Evolutionary conservation across 2,888 invertebrate species (phyloP).

Genomic region (Cancer borealis): DNA sequence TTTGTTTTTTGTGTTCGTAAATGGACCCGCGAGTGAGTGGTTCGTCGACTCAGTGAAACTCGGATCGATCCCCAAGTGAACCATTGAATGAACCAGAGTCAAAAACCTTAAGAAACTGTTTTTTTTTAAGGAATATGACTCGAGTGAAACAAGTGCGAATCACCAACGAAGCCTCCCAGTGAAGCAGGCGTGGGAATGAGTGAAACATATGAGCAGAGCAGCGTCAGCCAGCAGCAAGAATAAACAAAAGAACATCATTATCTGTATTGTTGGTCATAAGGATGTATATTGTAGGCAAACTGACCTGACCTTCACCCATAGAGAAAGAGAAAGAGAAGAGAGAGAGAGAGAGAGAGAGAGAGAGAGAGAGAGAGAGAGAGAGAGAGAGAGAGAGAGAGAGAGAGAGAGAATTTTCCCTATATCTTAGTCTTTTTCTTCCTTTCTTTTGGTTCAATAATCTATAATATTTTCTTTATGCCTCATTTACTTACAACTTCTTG

Average conservation of each 20-base stretch:
- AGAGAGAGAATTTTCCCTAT: constrained; percentile 30
- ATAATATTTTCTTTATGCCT: background rate
- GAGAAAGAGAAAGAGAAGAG: constrained; percentile 50
- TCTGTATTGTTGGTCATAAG: background rate
- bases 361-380: constrained; percentile 46
- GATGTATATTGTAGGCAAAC: background rate
- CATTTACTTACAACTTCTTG: background rate
- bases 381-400: constrained; percentile 50
- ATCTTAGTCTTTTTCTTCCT: background rate
- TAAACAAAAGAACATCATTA: background rate
- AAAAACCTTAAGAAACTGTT: background rate
- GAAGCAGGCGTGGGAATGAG: background rate
- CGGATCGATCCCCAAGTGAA: background rate
- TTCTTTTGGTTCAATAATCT: background rate
- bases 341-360: constrained; percentile 53
- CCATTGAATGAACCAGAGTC: background rate
- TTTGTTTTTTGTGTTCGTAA: background rate
- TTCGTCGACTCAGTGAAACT: constrained; percentile 5
- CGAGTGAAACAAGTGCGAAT: background rate
- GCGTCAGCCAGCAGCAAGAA: background rate
- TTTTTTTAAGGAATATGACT: background rate
- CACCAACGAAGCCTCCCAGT: background rate
- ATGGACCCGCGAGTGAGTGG: background rate
- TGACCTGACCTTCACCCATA: background rate
- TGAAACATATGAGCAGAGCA: background rate